These are phyloP conservation scores for Rhinella marina DNA, from an alignment of 2,797 vertebrate genomes.

Conservation along the genomic window DNA sequence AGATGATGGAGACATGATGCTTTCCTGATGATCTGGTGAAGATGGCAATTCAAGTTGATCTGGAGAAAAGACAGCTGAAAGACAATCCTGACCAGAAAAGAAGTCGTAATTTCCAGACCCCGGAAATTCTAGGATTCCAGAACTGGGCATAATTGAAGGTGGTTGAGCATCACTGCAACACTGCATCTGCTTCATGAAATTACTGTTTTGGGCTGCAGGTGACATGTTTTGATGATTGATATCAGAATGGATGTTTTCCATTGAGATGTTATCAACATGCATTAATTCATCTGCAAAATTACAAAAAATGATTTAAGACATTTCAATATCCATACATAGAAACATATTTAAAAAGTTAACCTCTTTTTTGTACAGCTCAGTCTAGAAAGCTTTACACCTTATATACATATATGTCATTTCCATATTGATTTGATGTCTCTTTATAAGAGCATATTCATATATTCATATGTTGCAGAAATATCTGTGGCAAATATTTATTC, in stretches of 20 bases:
- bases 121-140: slow-evolving; percentile 72
- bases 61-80: slow-evolving; percentile 80
- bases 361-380: no score
- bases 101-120: slow-evolving; percentile 71
- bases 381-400: no score
- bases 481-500: no score
- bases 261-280: slow-evolving; percentile 35
- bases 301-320: background rate
- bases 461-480: no score
- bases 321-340: no score
- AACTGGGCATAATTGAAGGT: slow-evolving; percentile 14
- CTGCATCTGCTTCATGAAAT: slow-evolving; percentile 54
- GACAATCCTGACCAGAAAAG: slow-evolving; percentile 69
- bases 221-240: slow-evolving; percentile 30
- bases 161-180: slow-evolving; percentile 49
- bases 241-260: slow-evolving; percentile 18
- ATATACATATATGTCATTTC: no score
- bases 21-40: slow-evolving; percentile 71
- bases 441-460: no score
- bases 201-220: slow-evolving; percentile 50
- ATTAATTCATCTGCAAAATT: slow-evolving; percentile 57
- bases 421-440: no score
- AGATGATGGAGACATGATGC: slow-evolving; percentile 64
- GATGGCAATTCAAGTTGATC: slow-evolving; percentile 71
- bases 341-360: no score